A percentile compares a stretch with the other conserved stretches of the same genome.
phyloP scores from a whole-genome alignment of 2,888 invertebrate genomes.

The Julus scanicus region DNA sequence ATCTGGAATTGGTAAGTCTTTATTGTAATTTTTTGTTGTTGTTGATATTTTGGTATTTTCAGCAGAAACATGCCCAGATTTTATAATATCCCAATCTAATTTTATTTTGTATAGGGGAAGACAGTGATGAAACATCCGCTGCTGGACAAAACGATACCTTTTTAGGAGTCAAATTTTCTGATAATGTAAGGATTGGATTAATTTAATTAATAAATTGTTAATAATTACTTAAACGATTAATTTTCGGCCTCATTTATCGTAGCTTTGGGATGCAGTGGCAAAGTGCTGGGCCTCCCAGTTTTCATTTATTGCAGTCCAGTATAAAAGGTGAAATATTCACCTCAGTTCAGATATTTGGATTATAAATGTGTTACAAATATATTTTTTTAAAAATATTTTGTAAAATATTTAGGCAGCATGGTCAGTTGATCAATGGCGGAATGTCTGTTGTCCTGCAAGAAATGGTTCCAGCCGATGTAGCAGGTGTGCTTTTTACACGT shows the following conservation, averaged over 20 bases:
- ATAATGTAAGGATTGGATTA: constrained; percentile 60
- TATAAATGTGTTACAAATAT: not conserved
- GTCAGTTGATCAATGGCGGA: constrained; percentile 74
- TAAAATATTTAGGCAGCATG: constrained; percentile 72
- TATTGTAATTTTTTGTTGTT: not conserved
- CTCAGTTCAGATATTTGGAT: not conserved
- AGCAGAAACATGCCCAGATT: too few relatives aligned
- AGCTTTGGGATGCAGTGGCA: constrained; percentile 69
- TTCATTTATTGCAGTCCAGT: constrained; percentile 79
- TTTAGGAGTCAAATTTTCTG: constrained; percentile 73
- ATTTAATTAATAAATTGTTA: not conserved
- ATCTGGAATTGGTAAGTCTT: constrained; percentile 49
- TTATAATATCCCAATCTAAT: not conserved
- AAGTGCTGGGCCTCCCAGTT: constrained; percentile 87
- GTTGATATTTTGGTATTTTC: not conserved
- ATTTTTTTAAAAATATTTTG: not conserved
- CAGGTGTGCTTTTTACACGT: constrained; percentile 84
- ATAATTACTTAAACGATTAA: not conserved
- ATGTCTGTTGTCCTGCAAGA: constrained; percentile 85
- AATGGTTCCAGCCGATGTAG: constrained; percentile 76
- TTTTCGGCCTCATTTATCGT: not conserved
- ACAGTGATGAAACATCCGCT: constrained; percentile 80
- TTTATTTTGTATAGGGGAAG: constrained; percentile 74
- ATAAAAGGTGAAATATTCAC: constrained; percentile 73
- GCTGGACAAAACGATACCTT: constrained; percentile 87